Conservation (phyloP, 2,113 vertebrate species). For the Alosa alosa region DNA sequence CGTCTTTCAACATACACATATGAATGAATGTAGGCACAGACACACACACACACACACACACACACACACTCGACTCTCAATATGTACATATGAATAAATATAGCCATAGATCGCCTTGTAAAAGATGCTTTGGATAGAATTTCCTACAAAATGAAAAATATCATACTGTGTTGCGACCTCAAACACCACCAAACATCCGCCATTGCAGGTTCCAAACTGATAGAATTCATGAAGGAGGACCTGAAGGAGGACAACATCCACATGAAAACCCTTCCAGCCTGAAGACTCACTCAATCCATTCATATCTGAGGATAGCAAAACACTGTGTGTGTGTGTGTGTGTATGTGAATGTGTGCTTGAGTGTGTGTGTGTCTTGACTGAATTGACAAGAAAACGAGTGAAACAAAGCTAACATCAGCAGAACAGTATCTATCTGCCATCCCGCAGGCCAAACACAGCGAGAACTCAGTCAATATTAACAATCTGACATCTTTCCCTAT, state of each 20-base stretch:
- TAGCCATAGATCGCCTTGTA: not conserved
- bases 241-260: not conserved
- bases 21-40: too few species aligned
- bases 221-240: not conserved
- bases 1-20: too few species aligned
- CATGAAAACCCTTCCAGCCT: not conserved
- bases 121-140: not conserved
- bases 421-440: not conserved
- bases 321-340: constrained; percentile 39
- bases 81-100: too few species aligned
- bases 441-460: not conserved
- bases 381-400: not conserved
- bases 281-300: not conserved
- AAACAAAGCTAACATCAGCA: too few species aligned
- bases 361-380: constrained; percentile 27
- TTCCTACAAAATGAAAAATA: not conserved
- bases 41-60: too few species aligned
- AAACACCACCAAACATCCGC: not conserved
- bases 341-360: too few species aligned
- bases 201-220: not conserved
- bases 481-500: too few species aligned
- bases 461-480: not conserved
- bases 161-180: too few species aligned
- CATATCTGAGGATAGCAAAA: not conserved
- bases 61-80: too few species aligned